These are phyloP conservation scores for Orthonevra nobilis DNA, from an alignment of 2,888 invertebrate genomes.

Conservation along the genomic window DNA sequence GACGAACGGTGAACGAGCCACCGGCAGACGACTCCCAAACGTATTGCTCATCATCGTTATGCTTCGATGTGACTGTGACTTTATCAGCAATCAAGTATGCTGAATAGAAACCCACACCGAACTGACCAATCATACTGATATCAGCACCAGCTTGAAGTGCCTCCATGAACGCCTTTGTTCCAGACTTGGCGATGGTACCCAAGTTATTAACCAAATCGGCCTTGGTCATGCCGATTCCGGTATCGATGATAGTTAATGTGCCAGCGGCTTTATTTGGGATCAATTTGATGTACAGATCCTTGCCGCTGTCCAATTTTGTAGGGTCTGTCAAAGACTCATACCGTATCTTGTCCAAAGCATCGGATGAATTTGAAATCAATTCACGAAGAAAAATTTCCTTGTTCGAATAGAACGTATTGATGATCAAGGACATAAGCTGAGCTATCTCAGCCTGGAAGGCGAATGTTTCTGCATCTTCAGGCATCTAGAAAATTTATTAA, in stretches of 20 bases:
- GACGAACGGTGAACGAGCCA: slow-evolving; percentile 94
- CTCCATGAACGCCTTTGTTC: slow-evolving; percentile 99
- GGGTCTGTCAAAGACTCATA: slow-evolving; percentile 98
- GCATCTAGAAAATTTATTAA: slow-evolving; percentile 83
- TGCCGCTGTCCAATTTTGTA: slow-evolving; percentile 91
- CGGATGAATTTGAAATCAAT: slow-evolving; percentile 97
- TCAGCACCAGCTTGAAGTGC: slow-evolving; percentile 98
- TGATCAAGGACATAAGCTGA: slow-evolving; percentile 98
- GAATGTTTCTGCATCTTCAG: slow-evolving; percentile 94
- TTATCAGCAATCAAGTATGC: slow-evolving; percentile 96
- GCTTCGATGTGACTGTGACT: slow-evolving; percentile 93
- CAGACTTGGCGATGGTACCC: slow-evolving; percentile 98
- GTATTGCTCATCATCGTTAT: slow-evolving; percentile 98
- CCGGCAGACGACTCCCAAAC: slow-evolving; percentile 98
- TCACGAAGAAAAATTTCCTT: slow-evolving; percentile 99
- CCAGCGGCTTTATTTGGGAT: slow-evolving; percentile 96
- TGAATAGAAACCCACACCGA: slow-evolving; percentile 99
- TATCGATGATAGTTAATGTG: slow-evolving; percentile 95
- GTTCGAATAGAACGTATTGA: slow-evolving; percentile 99
- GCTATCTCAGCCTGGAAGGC: slow-evolving; percentile 99
- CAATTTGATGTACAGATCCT: slow-evolving; percentile 96
- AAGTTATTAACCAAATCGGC: slow-evolving; percentile 97
- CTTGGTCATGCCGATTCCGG: slow-evolving; percentile 98
- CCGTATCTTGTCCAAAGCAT: slow-evolving; percentile 92
- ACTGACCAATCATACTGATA: slow-evolving; percentile 99